Conservation (phyloP, 2,888 invertebrate species). For the Andricus curvator region DNA sequence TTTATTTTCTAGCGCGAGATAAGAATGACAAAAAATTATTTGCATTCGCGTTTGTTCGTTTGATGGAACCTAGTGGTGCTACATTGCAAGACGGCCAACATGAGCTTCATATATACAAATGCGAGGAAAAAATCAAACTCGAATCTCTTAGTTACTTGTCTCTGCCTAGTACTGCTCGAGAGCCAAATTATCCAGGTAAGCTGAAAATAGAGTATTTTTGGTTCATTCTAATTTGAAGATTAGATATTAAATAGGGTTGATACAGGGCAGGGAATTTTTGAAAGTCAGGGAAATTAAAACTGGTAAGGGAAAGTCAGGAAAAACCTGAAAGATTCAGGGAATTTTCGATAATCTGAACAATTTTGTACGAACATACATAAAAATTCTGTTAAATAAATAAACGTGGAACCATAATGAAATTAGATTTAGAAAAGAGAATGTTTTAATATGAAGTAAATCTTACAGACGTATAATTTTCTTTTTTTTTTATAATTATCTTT, state of each 20-base stretch:
- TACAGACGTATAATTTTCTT: too few relatives aligned
- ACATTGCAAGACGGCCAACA: constrained; percentile 93
- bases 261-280: too few relatives aligned
- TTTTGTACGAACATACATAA: too few relatives aligned
- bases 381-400: too few relatives aligned
- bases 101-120: constrained; percentile 95
- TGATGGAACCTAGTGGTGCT: constrained; percentile 95
- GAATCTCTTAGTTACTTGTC: constrained; percentile 81
- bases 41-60: constrained; percentile 92
- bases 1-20: constrained; percentile 84
- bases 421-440: too few relatives aligned
- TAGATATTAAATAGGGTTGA: background rate
- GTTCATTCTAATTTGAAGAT: background rate
- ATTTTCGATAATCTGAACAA: too few relatives aligned
- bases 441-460: too few relatives aligned
- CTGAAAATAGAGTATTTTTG: background rate
- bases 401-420: too few relatives aligned
- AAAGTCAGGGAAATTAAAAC: too few relatives aligned
- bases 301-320: too few relatives aligned
- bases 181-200: constrained; percentile 69
- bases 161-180: constrained; percentile 76
- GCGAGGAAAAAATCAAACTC: constrained; percentile 88
- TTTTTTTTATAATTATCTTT: too few relatives aligned
- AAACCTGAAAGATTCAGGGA: too few relatives aligned
- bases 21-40: constrained; percentile 94